These are phyloP conservation scores for Axinella damicornis DNA, from an alignment of 37 sponge, comb jelly and placozoan species.

Conservation along the genomic window DNA sequence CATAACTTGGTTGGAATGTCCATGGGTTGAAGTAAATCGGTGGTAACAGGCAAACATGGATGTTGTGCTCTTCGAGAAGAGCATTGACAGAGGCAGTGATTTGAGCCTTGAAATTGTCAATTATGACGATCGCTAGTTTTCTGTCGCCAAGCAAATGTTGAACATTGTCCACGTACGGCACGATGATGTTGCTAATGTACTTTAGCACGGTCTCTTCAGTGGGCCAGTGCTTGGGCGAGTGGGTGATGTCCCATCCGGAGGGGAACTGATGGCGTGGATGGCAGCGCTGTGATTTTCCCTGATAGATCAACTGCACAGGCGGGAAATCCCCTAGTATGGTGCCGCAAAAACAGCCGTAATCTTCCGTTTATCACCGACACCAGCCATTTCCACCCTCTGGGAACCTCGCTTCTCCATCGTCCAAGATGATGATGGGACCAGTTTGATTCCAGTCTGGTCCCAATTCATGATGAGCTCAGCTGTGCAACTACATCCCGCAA, in stretches of 20 bases:
- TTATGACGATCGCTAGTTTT: slow-evolving; percentile 36
- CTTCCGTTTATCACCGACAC: slow-evolving; percentile 48
- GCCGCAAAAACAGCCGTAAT: slow-evolving; percentile 61
- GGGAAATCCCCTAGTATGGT: slow-evolving; percentile 58
- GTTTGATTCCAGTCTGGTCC: slow-evolving; percentile 73
- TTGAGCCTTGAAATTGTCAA: slow-evolving; percentile 44
- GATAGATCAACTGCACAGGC: slow-evolving; percentile 55
- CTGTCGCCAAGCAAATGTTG: background rate
- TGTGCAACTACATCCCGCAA: slow-evolving; percentile 22
- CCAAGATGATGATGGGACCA: slow-evolving; percentile 64
- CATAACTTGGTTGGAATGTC: slow-evolving; percentile 48
- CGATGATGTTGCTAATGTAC: slow-evolving; percentile 55
- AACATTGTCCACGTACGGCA: slow-evolving; percentile 51
- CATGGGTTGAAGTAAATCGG: slow-evolving; percentile 46
- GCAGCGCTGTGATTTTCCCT: slow-evolving; percentile 56
- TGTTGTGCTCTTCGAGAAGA: slow-evolving; percentile 56
- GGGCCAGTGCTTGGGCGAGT: slow-evolving; percentile 66
- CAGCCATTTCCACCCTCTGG: slow-evolving; percentile 54
- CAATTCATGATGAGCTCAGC: slow-evolving; percentile 61
- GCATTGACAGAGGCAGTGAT: background rate
- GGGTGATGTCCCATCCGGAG: slow-evolving; percentile 64
- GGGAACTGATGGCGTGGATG: slow-evolving; percentile 50
- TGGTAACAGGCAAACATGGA: slow-evolving; percentile 55
- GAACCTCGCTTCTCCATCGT: slow-evolving; percentile 50
- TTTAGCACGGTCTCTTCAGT: slow-evolving; percentile 54